Conservation (phyloP, 2,888 invertebrate genomes). For the Rotaria macrura region DNA sequence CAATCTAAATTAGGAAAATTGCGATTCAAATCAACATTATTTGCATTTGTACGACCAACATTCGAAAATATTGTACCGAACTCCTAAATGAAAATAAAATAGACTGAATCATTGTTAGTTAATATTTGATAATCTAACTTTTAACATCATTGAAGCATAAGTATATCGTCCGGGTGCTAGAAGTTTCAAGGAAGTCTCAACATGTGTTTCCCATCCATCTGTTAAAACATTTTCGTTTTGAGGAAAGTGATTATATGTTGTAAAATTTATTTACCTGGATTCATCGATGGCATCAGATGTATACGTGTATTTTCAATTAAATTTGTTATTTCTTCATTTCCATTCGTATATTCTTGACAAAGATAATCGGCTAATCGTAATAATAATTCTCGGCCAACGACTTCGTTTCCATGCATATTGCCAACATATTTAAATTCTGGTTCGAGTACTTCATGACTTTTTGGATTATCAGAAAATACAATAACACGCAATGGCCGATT, state of each 20-base stretch:
- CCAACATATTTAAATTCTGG: slow-evolving; percentile 44
- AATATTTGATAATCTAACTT: background rate
- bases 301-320: slow-evolving; percentile 84
- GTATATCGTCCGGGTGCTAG: background rate
- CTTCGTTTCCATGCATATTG: slow-evolving; percentile 54
- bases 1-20: slow-evolving; percentile 76
- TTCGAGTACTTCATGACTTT: slow-evolving; percentile 63
- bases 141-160: slow-evolving; percentile 19
- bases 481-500: slow-evolving; percentile 67
- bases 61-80: slow-evolving; percentile 56
- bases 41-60: slow-evolving; percentile 66
- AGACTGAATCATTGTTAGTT: background rate
- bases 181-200: slow-evolving; percentile 47
- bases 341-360: slow-evolving; percentile 38
- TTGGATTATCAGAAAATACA: slow-evolving; percentile 67
- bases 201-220: slow-evolving; percentile 84
- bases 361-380: slow-evolving; percentile 54
- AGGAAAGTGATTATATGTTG: too few relatives aligned
- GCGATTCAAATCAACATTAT: slow-evolving; percentile 70
- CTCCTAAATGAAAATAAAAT: background rate
- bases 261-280: slow-evolving; percentile 56
- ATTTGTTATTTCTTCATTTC: slow-evolving; percentile 74
- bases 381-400: slow-evolving; percentile 71
- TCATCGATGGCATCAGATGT: slow-evolving; percentile 94
- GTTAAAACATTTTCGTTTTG: background rate